Evolutionary conservation across 2,113 vertebrate genomes (phyloP), one percentile per base, ranked within the genome.

Genomic region (Chaetops frenatus): DNA sequence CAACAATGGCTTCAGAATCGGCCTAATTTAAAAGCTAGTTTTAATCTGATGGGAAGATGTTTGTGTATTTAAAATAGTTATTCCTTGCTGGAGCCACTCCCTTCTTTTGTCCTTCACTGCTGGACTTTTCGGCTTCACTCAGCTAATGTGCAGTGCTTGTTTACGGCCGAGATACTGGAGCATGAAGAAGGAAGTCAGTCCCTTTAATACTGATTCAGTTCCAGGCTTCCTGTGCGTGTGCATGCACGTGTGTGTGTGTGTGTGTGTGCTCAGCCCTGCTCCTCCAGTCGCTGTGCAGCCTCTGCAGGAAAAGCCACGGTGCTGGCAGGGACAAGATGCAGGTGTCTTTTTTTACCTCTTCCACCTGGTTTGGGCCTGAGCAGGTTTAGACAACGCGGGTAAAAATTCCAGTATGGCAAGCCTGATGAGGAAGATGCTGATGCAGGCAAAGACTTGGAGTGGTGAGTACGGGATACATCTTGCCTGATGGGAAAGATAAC

Each of bases 61-160:
- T 93, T 94, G 81, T 95, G 84, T 91, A 95, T 97, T 97, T 97
- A 90, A 97, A 97, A 95, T 93, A 95, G 94, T 94, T 97, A 95
- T 35, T 96, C 81, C 95, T 90, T 70, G 62, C 85, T 11, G 71
- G 71, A 76, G 74, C 93, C 95, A 66, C 96, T 95, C 95, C 95
- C 93, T 96, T 67, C 93, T 97, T 96, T 96, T 92, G 96, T 91
- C 93, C 74, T 95, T 91, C 89, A 14, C 92, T 33, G 95, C 90
- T 89, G 92, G 95, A 78, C 81, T 93, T 95, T 93, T 96, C 90
- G 2, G 93, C 92, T 94, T 93, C 9, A 0, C 81, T 69, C 71
- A 53, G 53, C 93, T 38, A 50, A 72, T 28, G 6, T 7, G 54
- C 42, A 12, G 90, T 0, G 50, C 87, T 77, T 95, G 96, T 97